Evolutionary conservation across 2,797 vertebrate species (phyloP).

Genomic region (Pampus argenteus): DNA sequence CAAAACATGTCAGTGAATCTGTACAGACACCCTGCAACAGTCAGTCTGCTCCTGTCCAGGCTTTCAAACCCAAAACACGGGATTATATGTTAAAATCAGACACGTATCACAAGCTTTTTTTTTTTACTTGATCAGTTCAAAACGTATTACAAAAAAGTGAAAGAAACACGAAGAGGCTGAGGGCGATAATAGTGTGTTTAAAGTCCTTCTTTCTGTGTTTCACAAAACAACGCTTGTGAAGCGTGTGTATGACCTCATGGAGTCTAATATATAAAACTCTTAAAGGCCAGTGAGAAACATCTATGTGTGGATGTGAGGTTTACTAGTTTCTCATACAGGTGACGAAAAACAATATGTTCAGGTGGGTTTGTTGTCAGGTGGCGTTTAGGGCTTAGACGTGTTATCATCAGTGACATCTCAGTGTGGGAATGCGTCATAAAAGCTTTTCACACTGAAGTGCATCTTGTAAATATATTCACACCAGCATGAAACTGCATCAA

Average conservation of each 20-base stretch:
- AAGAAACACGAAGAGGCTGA: not conserved
- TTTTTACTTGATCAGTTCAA: not conserved
- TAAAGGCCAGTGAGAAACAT: conserved; percentile 7
- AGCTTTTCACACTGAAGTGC: conserved; percentile 38
- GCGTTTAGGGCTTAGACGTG: not conserved
- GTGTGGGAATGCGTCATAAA: conserved; percentile 28
- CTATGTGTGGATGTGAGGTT: conserved; percentile 39
- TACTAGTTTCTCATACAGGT: conserved; percentile 51
- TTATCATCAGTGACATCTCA: conserved; percentile 10
- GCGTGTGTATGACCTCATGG: conserved; percentile 16
- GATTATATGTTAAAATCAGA: not conserved
- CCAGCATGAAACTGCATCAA: conserved; percentile 21
- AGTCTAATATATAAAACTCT: not conserved
- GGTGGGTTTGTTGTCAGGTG: no score
- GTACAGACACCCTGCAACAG: not conserved
- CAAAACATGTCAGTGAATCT: not conserved
- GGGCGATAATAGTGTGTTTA: not conserved
- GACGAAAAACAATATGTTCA: conserved; percentile 24
- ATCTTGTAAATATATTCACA: conserved; percentile 24
- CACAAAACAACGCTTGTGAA: conserved; percentile 21
- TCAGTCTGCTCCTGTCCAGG: not conserved
- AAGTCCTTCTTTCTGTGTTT: not conserved
- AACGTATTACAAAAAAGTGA: not conserved
- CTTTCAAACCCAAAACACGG: not conserved
- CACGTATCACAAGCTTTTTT: not conserved